Percentiles rank a stretch among this genome's conserved stretches.
Conservation (phyloP, 2,888 invertebrate species). For the Drosophila cracens region DNA sequence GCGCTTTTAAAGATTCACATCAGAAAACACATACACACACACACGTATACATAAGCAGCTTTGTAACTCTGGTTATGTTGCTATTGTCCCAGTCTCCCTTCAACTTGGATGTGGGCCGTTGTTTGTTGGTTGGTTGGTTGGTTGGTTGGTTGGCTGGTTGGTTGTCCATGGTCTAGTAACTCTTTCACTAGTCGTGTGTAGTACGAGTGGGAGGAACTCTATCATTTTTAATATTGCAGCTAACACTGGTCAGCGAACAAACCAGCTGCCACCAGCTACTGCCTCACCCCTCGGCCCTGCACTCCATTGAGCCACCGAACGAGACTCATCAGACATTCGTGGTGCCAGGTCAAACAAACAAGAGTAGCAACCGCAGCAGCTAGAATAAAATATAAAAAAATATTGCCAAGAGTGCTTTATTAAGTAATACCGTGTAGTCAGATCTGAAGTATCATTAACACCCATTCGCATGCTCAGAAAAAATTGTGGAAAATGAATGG, state of each 20-base stretch:
- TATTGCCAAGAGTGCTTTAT: not conserved
- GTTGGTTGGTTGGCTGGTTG: not conserved
- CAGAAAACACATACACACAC: not conserved
- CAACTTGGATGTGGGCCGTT: constrained; percentile 12
- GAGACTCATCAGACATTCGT: constrained; percentile 4
- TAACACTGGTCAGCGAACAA: constrained; percentile 27
- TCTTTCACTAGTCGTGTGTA: constrained; percentile 26
- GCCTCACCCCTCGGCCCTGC: not conserved
- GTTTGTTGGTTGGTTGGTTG: constrained; percentile 5
- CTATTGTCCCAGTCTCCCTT: not conserved
- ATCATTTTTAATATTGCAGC: constrained; percentile 63
- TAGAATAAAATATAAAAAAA: not conserved
- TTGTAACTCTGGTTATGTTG: constrained; percentile 9
- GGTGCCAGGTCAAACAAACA: constrained; percentile 5
- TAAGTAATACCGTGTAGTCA: not conserved
- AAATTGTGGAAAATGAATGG: not conserved
- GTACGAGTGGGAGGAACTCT: not conserved
- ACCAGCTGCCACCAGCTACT: not conserved
- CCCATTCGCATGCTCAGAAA: not conserved
- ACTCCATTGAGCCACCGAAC: not conserved
- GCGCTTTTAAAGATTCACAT: constrained; percentile 3
- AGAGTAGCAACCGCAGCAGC: not conserved
- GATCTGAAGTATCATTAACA: not conserved
- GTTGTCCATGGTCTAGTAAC: constrained; percentile 42
- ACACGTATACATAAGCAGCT: constrained; percentile 9